Percentiles rank a stretch among this genome's conserved stretches.
phyloP scores from a whole-genome alignment of 2,888 invertebrate genomes.

The Philereme vetulata region DNA sequence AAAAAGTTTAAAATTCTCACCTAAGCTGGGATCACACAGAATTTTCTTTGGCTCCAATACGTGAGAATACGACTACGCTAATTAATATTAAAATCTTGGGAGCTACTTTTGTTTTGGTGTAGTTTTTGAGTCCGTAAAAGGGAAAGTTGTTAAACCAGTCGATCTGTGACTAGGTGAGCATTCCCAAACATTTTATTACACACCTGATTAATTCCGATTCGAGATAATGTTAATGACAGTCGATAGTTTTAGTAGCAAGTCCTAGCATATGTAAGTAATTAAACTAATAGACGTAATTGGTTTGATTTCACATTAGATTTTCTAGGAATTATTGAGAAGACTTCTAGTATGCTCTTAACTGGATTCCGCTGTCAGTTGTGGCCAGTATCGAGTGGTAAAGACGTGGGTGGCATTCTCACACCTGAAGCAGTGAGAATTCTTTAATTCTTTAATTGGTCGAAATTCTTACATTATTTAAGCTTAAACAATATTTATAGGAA shows the following conservation, averaged over 20 bases:
- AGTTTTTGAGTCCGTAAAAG: constrained; percentile 58
- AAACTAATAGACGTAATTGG: constrained; percentile 17
- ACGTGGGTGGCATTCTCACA: constrained; percentile 11
- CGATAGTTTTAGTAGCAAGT: neutral
- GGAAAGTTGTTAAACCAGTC: constrained; percentile 54
- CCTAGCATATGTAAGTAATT: constrained; percentile 14
- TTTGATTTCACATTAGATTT: constrained; percentile 22
- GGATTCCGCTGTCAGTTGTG: constrained; percentile 9
- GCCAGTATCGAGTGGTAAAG: neutral
- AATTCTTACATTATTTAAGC: no score
- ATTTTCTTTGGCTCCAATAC: constrained; percentile 39
- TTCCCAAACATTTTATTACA: constrained; percentile 21
- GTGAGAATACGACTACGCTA: constrained; percentile 48
- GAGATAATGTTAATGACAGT: constrained; percentile 7
- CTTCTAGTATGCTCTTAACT: constrained; percentile 4
- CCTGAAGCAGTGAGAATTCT: neutral
- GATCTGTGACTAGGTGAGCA: constrained; percentile 25
- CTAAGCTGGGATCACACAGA: constrained; percentile 13
- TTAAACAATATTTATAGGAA: no score
- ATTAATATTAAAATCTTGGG: constrained; percentile 53
- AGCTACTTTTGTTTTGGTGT: constrained; percentile 49
- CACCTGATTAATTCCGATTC: constrained; percentile 13
- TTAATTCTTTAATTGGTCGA: neutral
- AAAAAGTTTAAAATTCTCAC: constrained; percentile 42
- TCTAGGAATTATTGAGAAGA: constrained; percentile 19